A percentile compares a stretch with the other conserved stretches of the same genome.
These are phyloP conservation scores for Phaenicophaeus curvirostris DNA, from an alignment of 2,797 vertebrate species.

Conservation along the genomic window DNA sequence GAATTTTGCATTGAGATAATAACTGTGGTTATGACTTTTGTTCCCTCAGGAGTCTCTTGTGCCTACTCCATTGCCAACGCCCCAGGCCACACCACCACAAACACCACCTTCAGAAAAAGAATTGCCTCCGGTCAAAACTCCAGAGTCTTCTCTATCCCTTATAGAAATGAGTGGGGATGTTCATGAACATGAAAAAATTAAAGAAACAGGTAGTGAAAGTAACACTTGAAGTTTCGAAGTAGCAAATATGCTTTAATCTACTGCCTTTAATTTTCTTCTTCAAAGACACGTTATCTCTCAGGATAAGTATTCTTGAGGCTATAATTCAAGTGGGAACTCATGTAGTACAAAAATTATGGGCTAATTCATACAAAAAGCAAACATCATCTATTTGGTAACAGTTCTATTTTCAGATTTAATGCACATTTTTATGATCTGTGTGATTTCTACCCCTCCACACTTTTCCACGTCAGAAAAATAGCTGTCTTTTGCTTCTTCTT, in stretches of 20 bases:
- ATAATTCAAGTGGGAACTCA: slow-evolving; percentile 28
- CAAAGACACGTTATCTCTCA: slow-evolving; percentile 19
- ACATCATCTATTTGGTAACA: background rate
- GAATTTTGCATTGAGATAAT: background rate
- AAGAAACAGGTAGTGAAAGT: slow-evolving; percentile 68
- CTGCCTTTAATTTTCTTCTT: slow-evolving; percentile 51
- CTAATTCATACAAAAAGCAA: slow-evolving; percentile 32
- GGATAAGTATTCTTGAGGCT: slow-evolving; percentile 38
- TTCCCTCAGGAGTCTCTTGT: slow-evolving; percentile 72
- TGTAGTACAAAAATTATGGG: background rate
- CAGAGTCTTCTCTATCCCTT: slow-evolving; percentile 80
- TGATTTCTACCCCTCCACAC: background rate
- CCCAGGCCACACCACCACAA: slow-evolving; percentile 77
- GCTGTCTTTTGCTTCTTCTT: background rate
- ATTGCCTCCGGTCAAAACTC: slow-evolving; percentile 77
- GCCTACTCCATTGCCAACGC: slow-evolving; percentile 83
- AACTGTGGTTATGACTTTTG: slow-evolving; percentile 6
- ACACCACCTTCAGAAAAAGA: slow-evolving; percentile 66
- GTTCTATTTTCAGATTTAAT: slow-evolving; percentile 11
- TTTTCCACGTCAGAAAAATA: slow-evolving; percentile 32
- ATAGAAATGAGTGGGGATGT: slow-evolving; percentile 45
- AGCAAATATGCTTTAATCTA: slow-evolving; percentile 55
- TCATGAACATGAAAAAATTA: slow-evolving; percentile 22
- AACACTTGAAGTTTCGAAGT: slow-evolving; percentile 19
- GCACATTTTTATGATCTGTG: background rate